phyloP scores from a whole-genome alignment of 2,888 invertebrate genomes.

The Parnassius glacialis region DNA sequence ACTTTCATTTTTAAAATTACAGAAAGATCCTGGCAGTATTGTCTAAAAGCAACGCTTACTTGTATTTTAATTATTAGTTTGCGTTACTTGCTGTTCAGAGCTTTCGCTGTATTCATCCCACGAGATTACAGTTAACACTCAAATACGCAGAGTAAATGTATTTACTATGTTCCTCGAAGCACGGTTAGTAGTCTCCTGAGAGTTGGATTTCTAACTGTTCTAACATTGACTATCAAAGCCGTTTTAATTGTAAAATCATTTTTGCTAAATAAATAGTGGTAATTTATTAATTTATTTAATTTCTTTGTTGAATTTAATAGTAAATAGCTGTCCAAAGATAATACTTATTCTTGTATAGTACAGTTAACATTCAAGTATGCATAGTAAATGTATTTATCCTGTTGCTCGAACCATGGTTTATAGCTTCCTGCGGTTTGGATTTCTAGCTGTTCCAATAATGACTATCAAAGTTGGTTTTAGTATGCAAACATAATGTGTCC shows the following conservation, averaged over 20 bases:
- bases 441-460: background rate
- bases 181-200: background rate
- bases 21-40: background rate
- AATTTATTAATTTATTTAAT: too few species aligned
- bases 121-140: slow-evolving; percentile 2
- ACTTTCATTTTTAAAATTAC: too few species aligned
- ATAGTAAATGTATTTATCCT: background rate
- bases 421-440: background rate
- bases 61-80: background rate
- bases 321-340: too few species aligned
- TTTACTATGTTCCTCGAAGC: background rate
- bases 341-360: background rate
- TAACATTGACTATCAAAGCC: background rate
- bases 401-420: background rate
- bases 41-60: background rate
- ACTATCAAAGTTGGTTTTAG: too few species aligned
- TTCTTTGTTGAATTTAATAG: too few species aligned
- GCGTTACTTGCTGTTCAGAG: background rate
- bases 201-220: background rate
- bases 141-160: slow-evolving; percentile 1
- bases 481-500: too few species aligned
- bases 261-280: background rate
- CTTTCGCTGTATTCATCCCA: slow-evolving; percentile 1
- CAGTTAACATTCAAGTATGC: slow-evolving; percentile 5
- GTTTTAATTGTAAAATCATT: background rate